Evolutionary conservation across 2,888 invertebrate species (phyloP).

Genomic region (Choristoneura rosaceana): DNA sequence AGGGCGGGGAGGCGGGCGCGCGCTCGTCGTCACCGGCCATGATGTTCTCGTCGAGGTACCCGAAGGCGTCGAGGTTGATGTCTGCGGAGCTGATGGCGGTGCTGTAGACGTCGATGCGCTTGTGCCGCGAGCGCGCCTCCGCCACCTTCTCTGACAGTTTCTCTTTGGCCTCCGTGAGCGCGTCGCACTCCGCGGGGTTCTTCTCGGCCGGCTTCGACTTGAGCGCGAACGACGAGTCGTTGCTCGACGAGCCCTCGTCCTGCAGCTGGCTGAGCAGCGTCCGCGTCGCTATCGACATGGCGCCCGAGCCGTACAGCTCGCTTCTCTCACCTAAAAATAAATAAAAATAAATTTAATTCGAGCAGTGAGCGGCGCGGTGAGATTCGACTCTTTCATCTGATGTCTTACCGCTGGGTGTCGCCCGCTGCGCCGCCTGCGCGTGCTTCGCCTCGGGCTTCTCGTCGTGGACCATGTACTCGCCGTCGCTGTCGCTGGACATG

Average conservation of each 20-base stretch:
- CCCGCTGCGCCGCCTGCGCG: conserved; percentile 65
- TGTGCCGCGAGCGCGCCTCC: conserved; percentile 73
- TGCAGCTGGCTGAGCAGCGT: conserved; percentile 82
- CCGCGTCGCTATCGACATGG: conserved; percentile 75
- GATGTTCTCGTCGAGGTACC: conserved; percentile 81
- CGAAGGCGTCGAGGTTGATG: conserved; percentile 82
- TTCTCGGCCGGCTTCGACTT: conserved; percentile 63
- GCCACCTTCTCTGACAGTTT: conserved; percentile 78
- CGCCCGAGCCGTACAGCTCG: conserved; percentile 72
- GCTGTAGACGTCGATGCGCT: conserved; percentile 83
- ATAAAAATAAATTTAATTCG: conserved; percentile 16
- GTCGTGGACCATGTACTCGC: conserved; percentile 71
- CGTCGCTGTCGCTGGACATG: conserved; percentile 82
- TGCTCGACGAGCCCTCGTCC: conserved; percentile 83
- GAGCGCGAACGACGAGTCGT: conserved; percentile 81
- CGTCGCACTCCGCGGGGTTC: conserved; percentile 70
- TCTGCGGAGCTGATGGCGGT: conserved; percentile 82
- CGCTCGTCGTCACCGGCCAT: conserved; percentile 69
- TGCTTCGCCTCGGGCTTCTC: conserved; percentile 67
- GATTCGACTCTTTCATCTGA: conserved; percentile 5
- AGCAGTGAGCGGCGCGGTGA: conserved; percentile 3
- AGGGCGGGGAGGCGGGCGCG: conserved; percentile 14
- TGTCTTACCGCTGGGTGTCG: conserved; percentile 72
- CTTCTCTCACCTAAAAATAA: conserved; percentile 74
- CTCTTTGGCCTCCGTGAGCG: conserved; percentile 74